Evolutionary conservation across 2,888 invertebrate genomes (phyloP).

Genomic region (Netelia melanura): DNA sequence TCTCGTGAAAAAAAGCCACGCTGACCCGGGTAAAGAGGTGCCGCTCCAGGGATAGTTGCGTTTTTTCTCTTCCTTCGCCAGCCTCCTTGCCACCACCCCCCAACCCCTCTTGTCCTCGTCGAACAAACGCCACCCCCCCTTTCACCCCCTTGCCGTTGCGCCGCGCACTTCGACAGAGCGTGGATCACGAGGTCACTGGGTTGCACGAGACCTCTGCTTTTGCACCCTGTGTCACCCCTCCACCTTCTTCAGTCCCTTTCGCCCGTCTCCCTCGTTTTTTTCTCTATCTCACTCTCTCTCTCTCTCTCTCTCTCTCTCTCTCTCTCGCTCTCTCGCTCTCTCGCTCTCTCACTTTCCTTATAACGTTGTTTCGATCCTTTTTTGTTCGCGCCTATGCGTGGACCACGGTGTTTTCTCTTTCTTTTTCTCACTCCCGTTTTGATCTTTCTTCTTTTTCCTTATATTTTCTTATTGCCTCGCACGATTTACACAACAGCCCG

Average conservation of each 20-base stretch:
- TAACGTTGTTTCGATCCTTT: not conserved
- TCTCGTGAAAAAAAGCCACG: conserved; percentile 61
- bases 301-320: conserved; percentile 4
- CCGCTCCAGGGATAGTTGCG: conserved; percentile 66
- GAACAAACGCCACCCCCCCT: conserved; percentile 20
- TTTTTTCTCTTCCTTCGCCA: conserved; percentile 55
- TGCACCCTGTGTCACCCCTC: conserved; percentile 45
- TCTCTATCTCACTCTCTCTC: too few relatives aligned
- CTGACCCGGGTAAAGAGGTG: conserved; percentile 64
- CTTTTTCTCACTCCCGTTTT: not conserved
- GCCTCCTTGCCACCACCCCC: conserved; percentile 18
- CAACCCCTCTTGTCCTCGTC: conserved; percentile 24
- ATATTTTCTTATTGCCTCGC: not conserved
- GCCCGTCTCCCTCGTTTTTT: conserved; percentile 24
- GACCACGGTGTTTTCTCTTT: not conserved
- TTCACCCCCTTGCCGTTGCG: conserved; percentile 22
- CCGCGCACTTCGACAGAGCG: conserved; percentile 67
- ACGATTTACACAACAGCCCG: conserved; percentile 37
- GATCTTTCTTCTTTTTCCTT: not conserved
- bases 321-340: not conserved
- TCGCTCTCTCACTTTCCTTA: conserved; percentile 4
- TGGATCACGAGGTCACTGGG: conserved; percentile 71
- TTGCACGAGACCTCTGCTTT: conserved; percentile 66
- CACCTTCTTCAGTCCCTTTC: conserved; percentile 43
- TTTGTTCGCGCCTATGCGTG: not conserved